Percentiles rank a stretch among this genome's conserved stretches.
phyloP scores from a whole-genome alignment of 2,797 vertebrate species.

The Hippocampus kuda region DNA sequence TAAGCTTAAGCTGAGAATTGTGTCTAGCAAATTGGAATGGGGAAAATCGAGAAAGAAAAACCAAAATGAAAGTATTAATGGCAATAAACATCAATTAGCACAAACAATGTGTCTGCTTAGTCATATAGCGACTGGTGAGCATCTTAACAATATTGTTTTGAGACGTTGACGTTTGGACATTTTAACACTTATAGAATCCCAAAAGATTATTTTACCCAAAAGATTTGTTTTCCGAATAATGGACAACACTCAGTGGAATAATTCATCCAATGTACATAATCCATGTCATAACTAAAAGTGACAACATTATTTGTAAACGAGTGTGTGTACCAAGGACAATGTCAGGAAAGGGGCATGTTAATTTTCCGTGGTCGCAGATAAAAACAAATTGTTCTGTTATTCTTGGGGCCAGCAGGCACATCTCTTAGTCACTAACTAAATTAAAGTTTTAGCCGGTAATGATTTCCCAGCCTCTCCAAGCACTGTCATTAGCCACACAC shows the following conservation, averaged over 20 bases:
- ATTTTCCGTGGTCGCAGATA: slow-evolving; percentile 29
- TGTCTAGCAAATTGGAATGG: not conserved
- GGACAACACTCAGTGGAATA: not conserved
- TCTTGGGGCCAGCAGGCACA: slow-evolving; percentile 20
- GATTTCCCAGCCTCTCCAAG: slow-evolving; percentile 36
- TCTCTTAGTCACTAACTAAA: slow-evolving; percentile 26
- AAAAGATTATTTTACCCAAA: not conserved
- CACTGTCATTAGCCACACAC: slow-evolving; percentile 35
- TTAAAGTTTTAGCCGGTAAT: slow-evolving; percentile 35
- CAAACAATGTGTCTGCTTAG: no score
- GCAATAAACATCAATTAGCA: not conserved
- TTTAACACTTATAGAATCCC: not conserved
- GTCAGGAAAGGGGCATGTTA: slow-evolving; percentile 6
- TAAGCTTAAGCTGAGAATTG: not conserved
- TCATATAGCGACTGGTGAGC: no score
- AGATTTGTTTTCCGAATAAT: not conserved
- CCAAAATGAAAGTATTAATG: not conserved
- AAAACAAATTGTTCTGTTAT: slow-evolving; percentile 33
- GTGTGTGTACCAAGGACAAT: not conserved
- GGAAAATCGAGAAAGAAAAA: not conserved
- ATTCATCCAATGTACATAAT: not conserved
- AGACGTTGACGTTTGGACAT: not conserved
- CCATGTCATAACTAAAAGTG: not conserved
- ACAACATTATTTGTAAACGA: not conserved
- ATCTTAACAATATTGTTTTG: no score